Base-by-base conservation (phyloP, 1,140 invertebrate genomes). In the Hypsibius dujardini region DNA sequence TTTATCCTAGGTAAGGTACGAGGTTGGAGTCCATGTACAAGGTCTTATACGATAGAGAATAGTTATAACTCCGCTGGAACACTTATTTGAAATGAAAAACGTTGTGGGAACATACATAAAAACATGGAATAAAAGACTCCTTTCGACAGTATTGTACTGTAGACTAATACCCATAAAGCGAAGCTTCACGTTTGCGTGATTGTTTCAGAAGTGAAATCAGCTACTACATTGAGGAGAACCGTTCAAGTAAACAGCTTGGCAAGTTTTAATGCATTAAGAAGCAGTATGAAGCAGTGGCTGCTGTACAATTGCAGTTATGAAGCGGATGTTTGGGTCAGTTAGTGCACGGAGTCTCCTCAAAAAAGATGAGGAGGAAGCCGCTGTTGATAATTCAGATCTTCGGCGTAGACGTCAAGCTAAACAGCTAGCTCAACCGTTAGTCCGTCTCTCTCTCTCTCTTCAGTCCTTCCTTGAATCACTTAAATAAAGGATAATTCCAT, bases 211-310 rank as follows among this genome's bases (percentile, higher is more conserved):
- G 91, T 60, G 85, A 87, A 75, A 93, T 93, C 78, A 89, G 92
- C 76, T 82, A 83, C 73, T 93, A 92, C 78, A 93, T 93, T 76
- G 90, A 93, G 75, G 90, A 93, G 76, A 93, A 93, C 79, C 92
- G 92, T 80, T 90, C 90, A 7, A 76, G 28, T 28, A 28, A 28
- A 28, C 28, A 28, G 28, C 28, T 28, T 28, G 28, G 28, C 28
- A 28, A 28, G 28, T 28, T 28, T 28, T 28, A 28, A 28, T 28
- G 28, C 28, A 28, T 28, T 28, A 28, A 28, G 28, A 28, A 28
- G 28, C 28, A 28, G 28, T 28, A 28, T 28, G 28, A 28, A 28
- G 28, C 28, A 28, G 28, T 28, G 28, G 28, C 28, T 28, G 28
- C 28, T 28, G 28, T 28, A 28, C 28, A 28, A 28, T 28, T 28